These are phyloP conservation scores for Procambarus virginalis DNA, from an alignment of 1,140 invertebrate species.

Conservation along the genomic window DNA sequence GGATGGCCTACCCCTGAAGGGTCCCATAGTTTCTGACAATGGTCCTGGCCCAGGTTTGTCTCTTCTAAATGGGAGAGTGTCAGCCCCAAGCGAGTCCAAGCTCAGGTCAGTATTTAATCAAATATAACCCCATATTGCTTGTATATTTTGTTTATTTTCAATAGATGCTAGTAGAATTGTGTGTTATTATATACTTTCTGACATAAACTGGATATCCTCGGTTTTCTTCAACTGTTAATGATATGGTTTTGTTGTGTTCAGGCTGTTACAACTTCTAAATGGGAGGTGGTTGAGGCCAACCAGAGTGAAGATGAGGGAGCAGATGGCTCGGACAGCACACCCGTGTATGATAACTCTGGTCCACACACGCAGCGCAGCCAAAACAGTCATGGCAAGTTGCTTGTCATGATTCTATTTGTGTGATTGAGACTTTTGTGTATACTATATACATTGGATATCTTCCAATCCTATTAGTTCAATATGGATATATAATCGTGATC, in stretches of 20 bases:
- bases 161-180: background rate
- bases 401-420: background rate
- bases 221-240: background rate
- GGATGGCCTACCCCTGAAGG: slow-evolving; percentile 82
- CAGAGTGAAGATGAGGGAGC: slow-evolving; percentile 54
- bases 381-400: slow-evolving; percentile 57
- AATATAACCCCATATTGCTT: background rate
- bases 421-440: background rate
- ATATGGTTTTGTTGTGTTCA: slow-evolving; percentile 20
- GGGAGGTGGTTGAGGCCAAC: slow-evolving; percentile 69
- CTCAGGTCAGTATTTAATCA: slow-evolving; percentile 81
- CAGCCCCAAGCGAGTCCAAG: slow-evolving; percentile 88
- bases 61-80: slow-evolving; percentile 97
- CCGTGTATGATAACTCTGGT: slow-evolving; percentile 64
- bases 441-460: no score
- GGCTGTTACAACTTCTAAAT: slow-evolving; percentile 71
- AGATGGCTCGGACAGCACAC: slow-evolving; percentile 65
- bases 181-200: background rate
- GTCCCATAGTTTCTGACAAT: slow-evolving; percentile 72
- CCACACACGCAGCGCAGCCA: slow-evolving; percentile 37
- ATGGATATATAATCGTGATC: no score
- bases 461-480: no score
- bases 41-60: slow-evolving; percentile 78
- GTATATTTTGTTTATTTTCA: background rate
- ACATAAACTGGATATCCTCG: no score